Evolutionary conservation across 2,797 vertebrate species (phyloP), one percentile per base, ranked within the genome.

Genomic region (Chromis chromis): DNA sequence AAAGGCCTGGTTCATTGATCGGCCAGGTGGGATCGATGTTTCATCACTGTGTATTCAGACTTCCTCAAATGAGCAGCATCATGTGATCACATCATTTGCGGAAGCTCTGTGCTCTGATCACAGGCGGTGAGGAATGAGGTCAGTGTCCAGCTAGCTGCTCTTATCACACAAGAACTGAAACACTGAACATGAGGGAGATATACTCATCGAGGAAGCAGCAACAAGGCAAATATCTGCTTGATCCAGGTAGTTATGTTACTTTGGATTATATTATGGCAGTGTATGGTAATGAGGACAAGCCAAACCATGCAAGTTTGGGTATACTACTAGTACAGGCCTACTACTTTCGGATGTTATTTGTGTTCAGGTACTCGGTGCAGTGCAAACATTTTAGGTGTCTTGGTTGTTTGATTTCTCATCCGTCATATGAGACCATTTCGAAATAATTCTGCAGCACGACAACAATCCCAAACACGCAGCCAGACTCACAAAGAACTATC

Each of bases 21-120:
- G 66, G 71, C 75, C 83, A 87, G 90, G 90, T 91, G 87, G 82
- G 88, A 91, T 93, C 91, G 69, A 92, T 92, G 89, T 87, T 87
- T 91, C 86, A 91, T 93, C 88, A 88, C 78, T 74, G 86, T 80
- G 87, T 84, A 89, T 92, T 93, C 85, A 86, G 90, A 89, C 91
- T 86, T 92, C 85, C 84, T 91, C 67, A 87, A 89, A 91, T 85
- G 86, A 89, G 87, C 77, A 53, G 79, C 70, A 31, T 62, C 88
- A 86, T 86, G 88, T 92, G 91, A 90, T 91, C 64, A 42, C 53
- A 68, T 82, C 63, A 76, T 90, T 91, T 91, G 78, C 86, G 85
- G 88, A 92, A 86, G 76, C 78, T 54, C 79, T 76, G 36, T 52
- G 74, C 67, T 78, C 50, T 81, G 87, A 78, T 81, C 78, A 70